Percentiles rank a stretch among this genome's conserved stretches.
Evolutionary conservation across 2,113 vertebrate species (phyloP).

Genomic region (Climacteris rufus): DNA sequence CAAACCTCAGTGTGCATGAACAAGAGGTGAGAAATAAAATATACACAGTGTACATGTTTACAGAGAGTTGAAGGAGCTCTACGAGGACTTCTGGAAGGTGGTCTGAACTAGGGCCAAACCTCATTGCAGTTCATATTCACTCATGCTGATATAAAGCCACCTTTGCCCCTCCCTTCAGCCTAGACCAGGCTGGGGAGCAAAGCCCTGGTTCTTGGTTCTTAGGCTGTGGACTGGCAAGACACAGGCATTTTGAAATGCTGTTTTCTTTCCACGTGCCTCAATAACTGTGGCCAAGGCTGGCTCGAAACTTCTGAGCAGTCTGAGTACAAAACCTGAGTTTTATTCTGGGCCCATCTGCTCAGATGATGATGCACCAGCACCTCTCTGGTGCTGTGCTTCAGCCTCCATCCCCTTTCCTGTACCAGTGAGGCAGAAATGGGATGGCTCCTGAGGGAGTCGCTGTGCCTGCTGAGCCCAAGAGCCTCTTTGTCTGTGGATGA

Average conservation of each 20-base stretch:
- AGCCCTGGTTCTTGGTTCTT: not conserved
- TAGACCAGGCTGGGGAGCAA: not conserved
- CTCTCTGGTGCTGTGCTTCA: not conserved
- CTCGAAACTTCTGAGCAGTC: not conserved
- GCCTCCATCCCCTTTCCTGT: not conserved
- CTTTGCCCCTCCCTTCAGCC: not conserved
- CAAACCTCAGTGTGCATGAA: not conserved
- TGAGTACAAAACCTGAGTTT: not conserved
- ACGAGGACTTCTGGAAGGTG: not conserved
- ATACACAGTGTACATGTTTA: fast-evolving
- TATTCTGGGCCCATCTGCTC: not conserved
- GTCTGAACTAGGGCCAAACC: not conserved
- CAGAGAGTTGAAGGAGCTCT: not conserved
- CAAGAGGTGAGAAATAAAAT: not conserved
- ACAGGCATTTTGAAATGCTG: not conserved
- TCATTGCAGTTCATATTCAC: not conserved
- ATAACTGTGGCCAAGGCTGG: not conserved
- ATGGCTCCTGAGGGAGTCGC: not conserved
- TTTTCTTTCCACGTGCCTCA: not conserved
- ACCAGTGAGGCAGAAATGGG: not conserved
- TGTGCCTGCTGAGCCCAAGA: not conserved
- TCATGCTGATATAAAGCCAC: not conserved
- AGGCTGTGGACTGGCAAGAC: fast-evolving
- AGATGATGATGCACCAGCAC: not conserved
- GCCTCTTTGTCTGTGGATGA: not conserved